A percentile compares a stretch with the other conserved stretches of the same genome.
These are phyloP conservation scores for Drosophila sproati DNA, from an alignment of 1,140 invertebrate species.

Conservation along the genomic window DNA sequence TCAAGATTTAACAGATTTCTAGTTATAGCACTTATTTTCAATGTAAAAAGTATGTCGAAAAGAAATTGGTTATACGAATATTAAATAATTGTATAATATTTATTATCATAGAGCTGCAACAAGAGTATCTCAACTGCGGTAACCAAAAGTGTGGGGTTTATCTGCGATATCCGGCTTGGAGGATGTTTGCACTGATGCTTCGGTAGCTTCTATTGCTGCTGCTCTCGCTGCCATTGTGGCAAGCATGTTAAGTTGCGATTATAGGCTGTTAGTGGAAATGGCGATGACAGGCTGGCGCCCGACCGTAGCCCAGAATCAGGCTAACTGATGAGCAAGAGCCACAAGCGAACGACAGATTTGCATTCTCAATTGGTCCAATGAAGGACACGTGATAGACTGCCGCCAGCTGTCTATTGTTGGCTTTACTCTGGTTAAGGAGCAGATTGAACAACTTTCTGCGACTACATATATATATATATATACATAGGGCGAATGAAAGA, in stretches of 20 bases:
- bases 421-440: not conserved
- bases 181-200: conserved; percentile 79
- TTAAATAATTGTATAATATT: too few relatives aligned
- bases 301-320: conserved; percentile 16
- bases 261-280: conserved; percentile 78
- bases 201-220: conserved; percentile 27
- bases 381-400: conserved; percentile 51
- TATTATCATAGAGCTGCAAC: too few relatives aligned
- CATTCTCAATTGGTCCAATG: conserved; percentile 75
- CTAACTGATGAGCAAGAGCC: conserved; percentile 24
- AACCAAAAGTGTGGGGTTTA: conserved; percentile 1
- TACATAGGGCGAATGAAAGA: not conserved
- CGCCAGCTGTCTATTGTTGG: not conserved
- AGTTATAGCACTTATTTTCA: too few relatives aligned
- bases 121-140: not conserved
- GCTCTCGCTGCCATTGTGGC: conserved; percentile 32
- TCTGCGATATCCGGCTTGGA: conserved; percentile 76
- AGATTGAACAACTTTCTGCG: conserved; percentile 29
- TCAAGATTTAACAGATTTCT: too few relatives aligned
- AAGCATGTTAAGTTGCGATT: conserved; percentile 83
- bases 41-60: too few relatives aligned
- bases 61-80: too few relatives aligned
- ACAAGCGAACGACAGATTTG: conserved; percentile 58
- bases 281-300: conserved; percentile 44
- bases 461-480: not conserved